Evolutionary conservation across 2,797 vertebrate genomes (phyloP).

Genomic region (Crax fasciolata): DNA sequence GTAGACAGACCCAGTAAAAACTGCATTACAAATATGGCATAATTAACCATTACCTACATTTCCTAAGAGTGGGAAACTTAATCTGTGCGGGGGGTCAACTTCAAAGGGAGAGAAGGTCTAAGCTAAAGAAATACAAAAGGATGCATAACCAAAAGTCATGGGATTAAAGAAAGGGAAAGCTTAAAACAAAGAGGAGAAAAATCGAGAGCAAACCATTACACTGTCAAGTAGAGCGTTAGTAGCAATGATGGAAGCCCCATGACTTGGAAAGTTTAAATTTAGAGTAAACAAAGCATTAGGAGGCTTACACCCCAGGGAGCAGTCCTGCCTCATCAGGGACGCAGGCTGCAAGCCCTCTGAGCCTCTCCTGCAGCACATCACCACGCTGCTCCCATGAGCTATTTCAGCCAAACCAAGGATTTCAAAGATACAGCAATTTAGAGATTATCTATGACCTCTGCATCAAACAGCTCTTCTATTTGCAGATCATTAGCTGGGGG

Average conservation of each 20-base stretch:
- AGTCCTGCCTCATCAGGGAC: slow-evolving; percentile 21
- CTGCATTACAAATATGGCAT: slow-evolving; percentile 33
- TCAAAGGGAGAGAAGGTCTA: slow-evolving; percentile 40
- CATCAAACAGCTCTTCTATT: not conserved
- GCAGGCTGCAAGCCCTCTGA: not conserved
- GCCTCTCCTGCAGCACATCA: not conserved
- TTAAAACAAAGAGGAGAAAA: slow-evolving; percentile 25
- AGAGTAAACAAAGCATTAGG: slow-evolving; percentile 65
- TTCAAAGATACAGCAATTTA: not conserved
- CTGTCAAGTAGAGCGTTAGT: slow-evolving; percentile 33
- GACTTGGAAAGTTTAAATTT: slow-evolving; percentile 61
- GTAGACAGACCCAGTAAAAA: not conserved
- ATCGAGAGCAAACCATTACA: slow-evolving; percentile 22
- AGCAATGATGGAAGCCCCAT: slow-evolving; percentile 44
- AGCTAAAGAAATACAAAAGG: slow-evolving; percentile 30
- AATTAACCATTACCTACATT: slow-evolving; percentile 54
- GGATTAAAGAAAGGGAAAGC: slow-evolving; percentile 59
- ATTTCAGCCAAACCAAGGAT: slow-evolving; percentile 13
- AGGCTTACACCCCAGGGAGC: not conserved
- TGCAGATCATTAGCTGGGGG: slow-evolving; percentile 14
- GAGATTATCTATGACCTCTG: slow-evolving; percentile 2
- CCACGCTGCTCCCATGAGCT: not conserved
- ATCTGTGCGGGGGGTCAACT: slow-evolving; percentile 6
- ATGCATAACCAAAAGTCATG: slow-evolving; percentile 46
- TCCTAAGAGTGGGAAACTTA: slow-evolving; percentile 44